Percentiles rank a stretch among this genome's conserved stretches.
These are phyloP conservation scores for Gasterosteus nipponicus DNA, from an alignment of 2,113 vertebrate genomes.

Conservation along the genomic window DNA sequence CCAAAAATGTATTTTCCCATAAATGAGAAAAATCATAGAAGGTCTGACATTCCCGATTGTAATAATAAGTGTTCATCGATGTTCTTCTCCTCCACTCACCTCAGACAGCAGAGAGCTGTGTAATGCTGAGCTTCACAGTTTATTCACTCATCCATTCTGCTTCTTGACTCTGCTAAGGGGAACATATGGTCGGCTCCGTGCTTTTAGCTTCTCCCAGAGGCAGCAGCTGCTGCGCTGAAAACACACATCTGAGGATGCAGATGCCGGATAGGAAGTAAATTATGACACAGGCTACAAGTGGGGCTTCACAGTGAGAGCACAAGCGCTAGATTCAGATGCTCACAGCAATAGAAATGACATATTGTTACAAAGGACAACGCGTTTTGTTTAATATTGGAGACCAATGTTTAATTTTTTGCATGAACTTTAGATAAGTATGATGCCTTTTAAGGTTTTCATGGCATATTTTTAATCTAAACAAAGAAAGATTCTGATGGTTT, in stretches of 20 bases:
- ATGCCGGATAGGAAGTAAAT: constrained; percentile 57
- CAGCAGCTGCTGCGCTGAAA: constrained; percentile 49
- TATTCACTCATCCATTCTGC: constrained; percentile 40
- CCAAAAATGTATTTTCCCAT: background rate
- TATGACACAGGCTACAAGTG: constrained; percentile 24
- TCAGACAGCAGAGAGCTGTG: constrained; percentile 35
- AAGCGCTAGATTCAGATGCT: background rate
- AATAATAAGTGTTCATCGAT: constrained; percentile 31
- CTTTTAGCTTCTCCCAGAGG: constrained; percentile 66
- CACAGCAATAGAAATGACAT: background rate
- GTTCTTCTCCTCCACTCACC: constrained; percentile 28
- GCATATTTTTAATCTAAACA: background rate
- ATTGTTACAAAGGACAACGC: background rate
- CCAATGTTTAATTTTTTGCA: background rate
- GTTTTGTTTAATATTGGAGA: background rate
- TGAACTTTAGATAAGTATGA: background rate
- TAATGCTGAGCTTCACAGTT: constrained; percentile 51
- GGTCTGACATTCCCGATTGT: background rate
- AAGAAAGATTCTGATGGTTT: background rate
- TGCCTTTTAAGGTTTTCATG: background rate
- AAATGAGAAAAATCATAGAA: background rate
- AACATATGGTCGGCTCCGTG: constrained; percentile 60
- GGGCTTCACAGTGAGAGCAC: background rate
- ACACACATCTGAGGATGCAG: constrained; percentile 71
- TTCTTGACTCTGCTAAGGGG: constrained; percentile 51